Base-by-base conservation (phyloP, 2,113 vertebrate genomes). In the Anolis carolinensis region DNA sequence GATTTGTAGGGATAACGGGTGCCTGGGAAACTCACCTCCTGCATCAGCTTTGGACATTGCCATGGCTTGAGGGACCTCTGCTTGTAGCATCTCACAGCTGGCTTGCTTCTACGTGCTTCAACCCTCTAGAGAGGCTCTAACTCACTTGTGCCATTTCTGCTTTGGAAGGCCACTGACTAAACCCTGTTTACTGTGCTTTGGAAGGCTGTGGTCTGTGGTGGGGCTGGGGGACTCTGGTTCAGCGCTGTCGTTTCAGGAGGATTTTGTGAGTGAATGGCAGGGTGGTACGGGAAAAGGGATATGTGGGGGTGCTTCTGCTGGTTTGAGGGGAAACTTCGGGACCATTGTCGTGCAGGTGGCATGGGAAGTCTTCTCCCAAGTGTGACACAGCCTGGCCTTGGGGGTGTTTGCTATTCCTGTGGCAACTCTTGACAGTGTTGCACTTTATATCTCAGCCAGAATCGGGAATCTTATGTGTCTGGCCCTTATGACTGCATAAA, bases 61-160 rank as follows among this genome's bases (percentile, higher is more conserved):
- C 70, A 23, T 34, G 0, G 62, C 75, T 30, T 2, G 8, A 20
- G n/a, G 27, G 10, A 20, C 23, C 1, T 82, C 76, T 1, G 1
- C 52, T 88, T 85, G 39, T 5, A 10, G 48, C 3, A 9, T 0
- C 0, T 8, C 1, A n/a, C 25, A 50, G 63, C 81, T 84, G n/a
- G 59, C 62, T 21, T 0, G 0, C 62, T 39, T 30, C 13, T 8
- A 25, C 36, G 32, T 18, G 27, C 50, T 1, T 9, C 23, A 8
- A 7, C 68, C 1, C 55, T 14, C 36, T 50, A 1, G 1, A 68
- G 23, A 18, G 44, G 23, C 50, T 30, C 63, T 30, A 25, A 32
- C 55, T 52, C 8, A 10, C 0, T 0, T 0, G 5, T 27, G 10
- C 36, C 2, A 0, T 23, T 62, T 36, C 75, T 39, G n/a, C 75